Evolutionary conservation across 1,140 invertebrate genomes (phyloP).

Genomic region (Liolophura sinensis): DNA sequence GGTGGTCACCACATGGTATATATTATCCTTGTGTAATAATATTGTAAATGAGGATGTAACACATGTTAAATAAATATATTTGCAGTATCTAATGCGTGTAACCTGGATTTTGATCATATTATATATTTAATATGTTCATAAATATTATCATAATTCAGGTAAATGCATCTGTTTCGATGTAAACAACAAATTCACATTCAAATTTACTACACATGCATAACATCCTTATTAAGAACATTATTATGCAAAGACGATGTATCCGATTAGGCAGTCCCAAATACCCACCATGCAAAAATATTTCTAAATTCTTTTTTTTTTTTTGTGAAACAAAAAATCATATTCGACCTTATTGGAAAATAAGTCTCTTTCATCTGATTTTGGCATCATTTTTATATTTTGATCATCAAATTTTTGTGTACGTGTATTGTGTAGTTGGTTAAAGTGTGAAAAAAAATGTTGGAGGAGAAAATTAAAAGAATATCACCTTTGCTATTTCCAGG

Average conservation of each 20-base stretch:
- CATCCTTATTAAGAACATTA: too few relatives aligned
- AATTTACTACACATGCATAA: too few relatives aligned
- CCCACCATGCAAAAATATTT: neutral
- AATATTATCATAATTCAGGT: too few relatives aligned
- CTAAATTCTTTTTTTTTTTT: neutral
- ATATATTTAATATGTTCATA: too few relatives aligned
- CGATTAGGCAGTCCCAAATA: too few relatives aligned
- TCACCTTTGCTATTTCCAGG: slow-evolving; percentile 52
- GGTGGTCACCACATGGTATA: slow-evolving; percentile 21
- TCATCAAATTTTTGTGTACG: neutral
- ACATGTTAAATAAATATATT: too few relatives aligned
- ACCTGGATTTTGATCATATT: too few relatives aligned
- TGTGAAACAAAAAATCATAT: neutral
- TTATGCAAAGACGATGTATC: too few relatives aligned
- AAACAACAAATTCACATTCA: too few relatives aligned
- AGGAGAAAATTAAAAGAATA: neutral
- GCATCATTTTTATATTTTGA: neutral
- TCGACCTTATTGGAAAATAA: neutral
- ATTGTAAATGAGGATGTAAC: slow-evolving; percentile 1
- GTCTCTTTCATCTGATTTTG: too few relatives aligned
- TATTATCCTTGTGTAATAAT: neutral
- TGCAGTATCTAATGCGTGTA: too few relatives aligned
- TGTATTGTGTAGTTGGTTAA: neutral
- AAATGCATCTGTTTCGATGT: too few relatives aligned
- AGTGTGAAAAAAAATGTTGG: neutral